Conservation (phyloP, 2,113 vertebrate genomes). For the Perognathus longimembris region DNA sequence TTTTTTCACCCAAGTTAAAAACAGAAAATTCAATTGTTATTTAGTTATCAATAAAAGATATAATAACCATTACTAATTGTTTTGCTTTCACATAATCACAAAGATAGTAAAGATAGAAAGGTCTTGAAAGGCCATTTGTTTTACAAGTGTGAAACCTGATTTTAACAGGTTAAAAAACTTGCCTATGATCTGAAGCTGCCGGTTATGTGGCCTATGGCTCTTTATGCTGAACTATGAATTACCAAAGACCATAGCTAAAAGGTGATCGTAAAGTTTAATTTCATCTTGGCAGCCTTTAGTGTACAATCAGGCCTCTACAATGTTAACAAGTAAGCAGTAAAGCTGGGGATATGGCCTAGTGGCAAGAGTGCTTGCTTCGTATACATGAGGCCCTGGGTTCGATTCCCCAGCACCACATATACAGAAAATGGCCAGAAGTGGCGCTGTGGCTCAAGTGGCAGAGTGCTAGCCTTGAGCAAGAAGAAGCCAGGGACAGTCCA, state of each 20-base stretch:
- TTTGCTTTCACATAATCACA: slow-evolving; percentile 29
- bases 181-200: background rate
- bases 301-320: background rate
- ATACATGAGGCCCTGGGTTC: too few relatives aligned
- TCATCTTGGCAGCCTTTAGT: background rate
- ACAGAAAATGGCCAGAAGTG: too few relatives aligned
- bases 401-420: too few relatives aligned
- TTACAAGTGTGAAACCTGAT: background rate
- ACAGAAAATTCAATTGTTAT: slow-evolving; percentile 13
- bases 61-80: background rate
- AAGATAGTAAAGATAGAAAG: background rate
- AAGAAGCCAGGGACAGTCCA: too few relatives aligned
- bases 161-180: background rate
- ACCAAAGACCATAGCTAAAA: background rate
- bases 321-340: background rate
- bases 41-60: background rate
- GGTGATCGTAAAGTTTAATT: slow-evolving; percentile 23
- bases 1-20: slow-evolving; percentile 31
- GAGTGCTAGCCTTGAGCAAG: too few relatives aligned
- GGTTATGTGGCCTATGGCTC: background rate
- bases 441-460: too few relatives aligned
- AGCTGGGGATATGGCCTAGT: too few relatives aligned
- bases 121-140: background rate
- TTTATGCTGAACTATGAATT: background rate
- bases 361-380: too few relatives aligned